phyloP scores from a whole-genome alignment of 2,797 vertebrate genomes.

The Sarcophilus harrisii region DNA sequence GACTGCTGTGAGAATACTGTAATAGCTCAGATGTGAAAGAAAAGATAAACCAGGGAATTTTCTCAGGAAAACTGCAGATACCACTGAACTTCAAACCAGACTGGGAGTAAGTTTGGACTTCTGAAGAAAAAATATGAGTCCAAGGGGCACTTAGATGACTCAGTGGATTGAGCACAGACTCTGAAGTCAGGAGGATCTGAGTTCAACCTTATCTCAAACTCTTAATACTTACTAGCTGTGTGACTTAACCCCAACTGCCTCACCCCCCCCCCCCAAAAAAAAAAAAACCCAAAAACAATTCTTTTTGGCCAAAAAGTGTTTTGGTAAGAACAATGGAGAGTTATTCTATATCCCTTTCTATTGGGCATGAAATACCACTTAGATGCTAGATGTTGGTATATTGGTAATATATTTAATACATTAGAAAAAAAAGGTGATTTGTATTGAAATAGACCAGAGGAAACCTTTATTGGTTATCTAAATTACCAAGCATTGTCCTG shows the following conservation, averaged over 20 bases:
- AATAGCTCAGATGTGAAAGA: neutral
- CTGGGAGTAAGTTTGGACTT: slow-evolving; percentile 9
- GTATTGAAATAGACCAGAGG: neutral
- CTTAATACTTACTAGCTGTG: too few species aligned
- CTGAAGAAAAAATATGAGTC: neutral
- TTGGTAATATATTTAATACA: neutral
- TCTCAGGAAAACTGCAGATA: neutral
- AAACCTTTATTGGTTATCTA: neutral
- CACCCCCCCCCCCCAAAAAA: too few species aligned
- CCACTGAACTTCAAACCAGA: neutral
- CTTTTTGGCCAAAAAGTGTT: neutral
- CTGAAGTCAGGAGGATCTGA: too few species aligned
- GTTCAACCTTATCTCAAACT: too few species aligned
- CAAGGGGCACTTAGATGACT: too few species aligned
- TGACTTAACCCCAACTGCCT: too few species aligned
- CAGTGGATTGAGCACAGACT: too few species aligned
- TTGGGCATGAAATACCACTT: neutral
- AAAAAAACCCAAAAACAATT: too few species aligned
- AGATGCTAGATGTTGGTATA: neutral
- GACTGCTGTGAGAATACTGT: neutral
- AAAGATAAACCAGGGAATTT: neutral
- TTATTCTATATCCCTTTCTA: too few species aligned
- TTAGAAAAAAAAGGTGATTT: neutral
- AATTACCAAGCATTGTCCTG: neutral
- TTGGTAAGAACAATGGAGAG: slow-evolving; percentile 9